Base-by-base conservation (phyloP, 2,888 invertebrate genomes). In the Amblyteles armatorius region DNA sequence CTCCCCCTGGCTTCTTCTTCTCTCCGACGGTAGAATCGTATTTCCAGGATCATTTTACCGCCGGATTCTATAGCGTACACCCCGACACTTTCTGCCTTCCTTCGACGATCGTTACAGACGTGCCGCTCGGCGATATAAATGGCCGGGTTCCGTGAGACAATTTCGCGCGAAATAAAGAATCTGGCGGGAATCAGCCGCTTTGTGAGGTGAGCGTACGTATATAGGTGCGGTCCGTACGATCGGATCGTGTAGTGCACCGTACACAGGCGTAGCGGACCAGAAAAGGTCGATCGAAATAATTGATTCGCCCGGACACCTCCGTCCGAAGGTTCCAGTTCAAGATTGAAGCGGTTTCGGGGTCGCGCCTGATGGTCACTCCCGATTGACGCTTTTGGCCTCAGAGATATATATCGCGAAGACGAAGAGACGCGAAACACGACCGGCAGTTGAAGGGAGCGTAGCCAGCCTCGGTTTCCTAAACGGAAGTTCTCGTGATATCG, bases 301-400 rank as follows among this genome's bases (percentile, higher is more conserved):
- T 80, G 83, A 77, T 76, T 71, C 65, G 63, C 19, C 36, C 33
- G 55, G n/a, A 65, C 80, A 55, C 55, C 55, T 11, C 55, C 55
- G 68, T 76, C 69, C 69, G 78, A 60, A 6, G 11, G 52, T 73
- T 68, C 67, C 29, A 48, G 33, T 86, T 82, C 80, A 87, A 89
- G 83, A 89, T 91, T 91, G 87, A 87, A 90, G 88, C 83, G 86
- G 86, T 86, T 88, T 87, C 85, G 89, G 89, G 91, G 91, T 92
- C 91, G 91, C 88, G 90, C 22, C 87, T 88, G 90, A 89, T 88
- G 87, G 88, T 87, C 57, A 74, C 52, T 52, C 16, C 16, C 73
- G 74, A 74, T 79, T 83, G 52, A 79, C 79, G 69, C 74, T 69
- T 79, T 74, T 72, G 69, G 52, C 83, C 44, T 55, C 65, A 29